Percentiles rank a stretch among this genome's conserved stretches.
Conservation (phyloP, 2,888 invertebrate genomes). For the Masnerella sp. region DNA sequence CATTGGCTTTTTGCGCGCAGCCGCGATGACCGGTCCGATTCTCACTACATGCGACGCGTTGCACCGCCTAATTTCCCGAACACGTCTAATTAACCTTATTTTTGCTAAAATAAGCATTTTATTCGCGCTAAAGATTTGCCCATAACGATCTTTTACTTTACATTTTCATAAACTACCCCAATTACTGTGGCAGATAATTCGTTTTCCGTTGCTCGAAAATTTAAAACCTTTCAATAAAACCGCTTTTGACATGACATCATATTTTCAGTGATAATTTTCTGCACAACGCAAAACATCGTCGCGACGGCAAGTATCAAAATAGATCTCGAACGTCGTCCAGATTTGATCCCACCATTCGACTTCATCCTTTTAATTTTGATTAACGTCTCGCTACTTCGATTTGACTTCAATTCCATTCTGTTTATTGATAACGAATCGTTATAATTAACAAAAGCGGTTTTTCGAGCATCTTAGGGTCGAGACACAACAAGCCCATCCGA, state of each 20-base stretch:
- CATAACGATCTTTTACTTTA: too few species aligned
- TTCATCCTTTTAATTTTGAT: conserved; percentile 33
- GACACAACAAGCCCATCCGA: conserved; percentile 12
- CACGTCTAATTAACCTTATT: conserved; percentile 56
- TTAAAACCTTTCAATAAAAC: too few species aligned
- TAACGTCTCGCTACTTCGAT: neutral
- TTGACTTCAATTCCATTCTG: conserved; percentile 5
- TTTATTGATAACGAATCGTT: conserved; percentile 27
- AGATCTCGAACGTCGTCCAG: conserved; percentile 50
- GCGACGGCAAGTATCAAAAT: conserved; percentile 50
- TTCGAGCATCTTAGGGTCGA: neutral
- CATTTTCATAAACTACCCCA: too few species aligned
- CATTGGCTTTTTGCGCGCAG: conserved; percentile 38
- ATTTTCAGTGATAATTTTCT: conserved; percentile 57
- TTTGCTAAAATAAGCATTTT: too few species aligned
- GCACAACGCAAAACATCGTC: conserved; percentile 45
- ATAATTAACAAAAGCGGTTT: conserved; percentile 16
- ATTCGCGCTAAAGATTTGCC: too few species aligned
- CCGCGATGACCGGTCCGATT: too few species aligned
- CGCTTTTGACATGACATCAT: too few species aligned
- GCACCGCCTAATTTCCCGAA: conserved; percentile 47
- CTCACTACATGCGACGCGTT: conserved; percentile 36
- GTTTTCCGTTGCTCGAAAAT: too few species aligned
- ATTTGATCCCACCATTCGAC: conserved; percentile 21
- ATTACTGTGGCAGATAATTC: too few species aligned